Conservation (phyloP, 2,888 invertebrate genomes). For the Gonocerus acuteangulatus region DNA sequence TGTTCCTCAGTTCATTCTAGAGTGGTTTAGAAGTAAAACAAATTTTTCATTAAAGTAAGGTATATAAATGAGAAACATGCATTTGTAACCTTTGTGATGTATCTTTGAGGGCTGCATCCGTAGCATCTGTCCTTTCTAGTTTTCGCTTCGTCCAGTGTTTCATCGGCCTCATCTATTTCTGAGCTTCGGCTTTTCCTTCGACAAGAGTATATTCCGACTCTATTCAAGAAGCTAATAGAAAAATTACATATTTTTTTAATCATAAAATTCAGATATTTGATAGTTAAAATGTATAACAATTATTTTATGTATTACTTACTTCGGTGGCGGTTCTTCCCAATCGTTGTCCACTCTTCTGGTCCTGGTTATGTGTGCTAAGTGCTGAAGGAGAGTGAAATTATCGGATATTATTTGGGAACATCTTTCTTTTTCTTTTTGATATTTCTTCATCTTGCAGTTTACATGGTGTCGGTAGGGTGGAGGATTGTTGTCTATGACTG, state of each 20-base stretch:
- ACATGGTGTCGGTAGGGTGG: slow-evolving; percentile 60
- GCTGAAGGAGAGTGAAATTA: slow-evolving; percentile 60
- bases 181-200: slow-evolving; percentile 11
- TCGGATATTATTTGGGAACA: slow-evolving; percentile 56
- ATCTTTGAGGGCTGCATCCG: slow-evolving; percentile 41
- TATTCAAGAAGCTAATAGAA: slow-evolving; percentile 40
- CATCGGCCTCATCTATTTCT: slow-evolving; percentile 19
- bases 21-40: too few relatives aligned
- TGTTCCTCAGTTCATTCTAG: too few relatives aligned
- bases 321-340: slow-evolving; percentile 58
- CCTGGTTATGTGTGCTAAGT: slow-evolving; percentile 58
- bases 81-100: slow-evolving; percentile 32
- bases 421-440: slow-evolving; percentile 61
- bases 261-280: too few relatives aligned
- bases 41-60: too few relatives aligned
- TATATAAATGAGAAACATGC: too few relatives aligned
- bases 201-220: slow-evolving; percentile 38
- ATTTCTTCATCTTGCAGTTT: slow-evolving; percentile 58
- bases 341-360: slow-evolving; percentile 59
- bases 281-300: too few relatives aligned
- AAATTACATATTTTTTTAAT: not conserved
- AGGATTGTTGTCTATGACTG: slow-evolving; percentile 59
- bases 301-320: slow-evolving; percentile 42
- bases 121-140: slow-evolving; percentile 41
- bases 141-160: slow-evolving; percentile 32